Base-by-base conservation (phyloP, 1,140 invertebrate genomes). In the Calephelis virginiensis region DNA sequence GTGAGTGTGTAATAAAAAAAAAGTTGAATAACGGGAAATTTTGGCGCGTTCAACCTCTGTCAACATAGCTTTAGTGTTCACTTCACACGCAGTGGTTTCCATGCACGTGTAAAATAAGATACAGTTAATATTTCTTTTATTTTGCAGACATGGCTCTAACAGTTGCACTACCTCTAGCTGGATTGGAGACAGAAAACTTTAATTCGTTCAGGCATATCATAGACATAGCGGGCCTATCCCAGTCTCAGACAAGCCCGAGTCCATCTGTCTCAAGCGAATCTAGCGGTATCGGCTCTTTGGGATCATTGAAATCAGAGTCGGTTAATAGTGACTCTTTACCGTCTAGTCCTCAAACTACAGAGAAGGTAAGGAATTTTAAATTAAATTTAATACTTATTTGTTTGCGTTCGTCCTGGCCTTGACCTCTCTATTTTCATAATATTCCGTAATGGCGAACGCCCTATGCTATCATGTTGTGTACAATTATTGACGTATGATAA, bases 401-500 rank as follows among this genome's bases (percentile, higher is more conserved):
- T 89, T 89, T 89, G 89, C 82, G 71, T 85, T 80, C 71, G 87
- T 88, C 81, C 80, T 91, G 89, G 85, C 89, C 89, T 91, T 91
- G 89, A 91, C 89, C 89, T 85, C 86, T 88, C 89, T 89, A 86
- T 91, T 89, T 91, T 91, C 89, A 91, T 91, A 91, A 91, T 91
- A 89, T 86, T 91, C 88, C 82, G 80, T 91, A 89, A 91, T 91
- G 86, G 89, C 89, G 86, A 84, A 84, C 81, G 79, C 83, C 83
- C 82, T 85, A 82, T 75, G 82, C 83, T 86, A 86, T 86, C 85
- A 85, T 86, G 76, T 83, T 87, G 78, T 83, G 77, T 81, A 81
- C 78, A 83, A 81, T 43, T 43, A 43, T 77, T 80, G 79, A 81
- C 76, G 73, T 71, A 70, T 82, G 83, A 84, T 85, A 85, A 82